A percentile compares a stretch with the other conserved stretches of the same genome.
These are phyloP conservation scores for Sceloporus tristichus DNA, from an alignment of 2,113 vertebrate species.

Conservation along the genomic window DNA sequence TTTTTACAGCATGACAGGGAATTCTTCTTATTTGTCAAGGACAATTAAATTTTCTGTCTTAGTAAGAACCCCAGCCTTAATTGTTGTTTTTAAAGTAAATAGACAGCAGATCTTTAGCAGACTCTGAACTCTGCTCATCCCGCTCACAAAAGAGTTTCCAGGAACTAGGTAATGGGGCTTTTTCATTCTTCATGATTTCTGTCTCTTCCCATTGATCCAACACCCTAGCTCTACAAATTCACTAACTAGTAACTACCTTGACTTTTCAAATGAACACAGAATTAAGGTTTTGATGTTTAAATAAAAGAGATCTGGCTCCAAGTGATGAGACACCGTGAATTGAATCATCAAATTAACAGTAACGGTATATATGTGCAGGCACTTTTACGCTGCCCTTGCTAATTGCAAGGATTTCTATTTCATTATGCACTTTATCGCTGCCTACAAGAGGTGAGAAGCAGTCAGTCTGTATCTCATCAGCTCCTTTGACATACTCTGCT, in stretches of 20 bases:
- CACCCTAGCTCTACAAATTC: not conserved
- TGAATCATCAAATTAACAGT: constrained; percentile 16
- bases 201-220: not conserved
- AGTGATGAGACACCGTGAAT: not conserved
- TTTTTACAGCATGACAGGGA: not conserved
- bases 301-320: not conserved
- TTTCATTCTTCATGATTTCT: not conserved
- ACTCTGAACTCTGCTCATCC: not conserved
- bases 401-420: constrained; percentile 47
- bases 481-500: constrained; percentile 24
- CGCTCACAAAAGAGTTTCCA: not conserved
- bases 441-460: not conserved
- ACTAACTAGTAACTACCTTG: not conserved
- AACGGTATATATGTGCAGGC: not conserved
- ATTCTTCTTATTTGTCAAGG: not conserved
- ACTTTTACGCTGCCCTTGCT: constrained; percentile 15
- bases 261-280: not conserved
- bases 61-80: not conserved
- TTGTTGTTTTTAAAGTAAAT: not conserved
- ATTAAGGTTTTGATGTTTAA: constrained; percentile 28
- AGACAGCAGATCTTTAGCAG: not conserved
- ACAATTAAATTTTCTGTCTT: not conserved
- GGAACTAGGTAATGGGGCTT: not conserved
- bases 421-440: constrained; percentile 15
- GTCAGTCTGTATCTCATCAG: constrained; percentile 31